phyloP scores from a whole-genome alignment of 2,888 invertebrate species.

The Apodemia duryi region DNA sequence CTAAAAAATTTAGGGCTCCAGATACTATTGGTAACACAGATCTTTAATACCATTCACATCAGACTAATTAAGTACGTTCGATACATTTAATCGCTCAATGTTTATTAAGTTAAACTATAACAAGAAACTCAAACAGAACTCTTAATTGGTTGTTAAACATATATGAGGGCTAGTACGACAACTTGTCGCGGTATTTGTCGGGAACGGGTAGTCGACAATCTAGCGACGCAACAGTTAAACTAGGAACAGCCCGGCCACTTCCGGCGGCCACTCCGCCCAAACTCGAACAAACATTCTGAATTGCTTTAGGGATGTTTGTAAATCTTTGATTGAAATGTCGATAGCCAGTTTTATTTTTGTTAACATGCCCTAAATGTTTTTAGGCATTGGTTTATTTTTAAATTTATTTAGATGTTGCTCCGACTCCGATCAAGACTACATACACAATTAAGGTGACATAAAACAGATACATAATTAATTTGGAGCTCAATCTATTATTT shows the following conservation, averaged over 20 bases:
- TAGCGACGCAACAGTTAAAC: constrained; percentile 68
- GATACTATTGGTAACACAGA: background rate
- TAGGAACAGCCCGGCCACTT: constrained; percentile 63
- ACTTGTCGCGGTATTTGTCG: constrained; percentile 26
- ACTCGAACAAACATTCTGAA: constrained; percentile 71
- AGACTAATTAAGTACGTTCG: background rate
- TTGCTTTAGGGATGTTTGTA: constrained; percentile 50
- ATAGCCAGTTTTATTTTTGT: background rate
- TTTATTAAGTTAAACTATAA: constrained; percentile 16
- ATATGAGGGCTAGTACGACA: constrained; percentile 27
- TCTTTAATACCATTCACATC: background rate
- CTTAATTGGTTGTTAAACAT: constrained; percentile 33
- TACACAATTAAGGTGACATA: too few relatives aligned
- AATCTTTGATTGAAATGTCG: background rate
- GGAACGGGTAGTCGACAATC: constrained; percentile 47
- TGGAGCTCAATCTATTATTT: too few relatives aligned
- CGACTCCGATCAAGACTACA: too few relatives aligned
- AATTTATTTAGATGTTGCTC: too few relatives aligned
- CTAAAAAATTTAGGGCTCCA: background rate
- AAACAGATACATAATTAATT: too few relatives aligned
- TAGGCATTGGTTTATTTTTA: too few relatives aligned
- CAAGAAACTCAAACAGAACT: constrained; percentile 23
- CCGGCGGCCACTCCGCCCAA: constrained; percentile 63
- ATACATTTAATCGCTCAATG: background rate
- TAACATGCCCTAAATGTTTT: too few relatives aligned